Base-by-base conservation (phyloP, 2,797 vertebrate genomes). In the Danio kyathit region DNA sequence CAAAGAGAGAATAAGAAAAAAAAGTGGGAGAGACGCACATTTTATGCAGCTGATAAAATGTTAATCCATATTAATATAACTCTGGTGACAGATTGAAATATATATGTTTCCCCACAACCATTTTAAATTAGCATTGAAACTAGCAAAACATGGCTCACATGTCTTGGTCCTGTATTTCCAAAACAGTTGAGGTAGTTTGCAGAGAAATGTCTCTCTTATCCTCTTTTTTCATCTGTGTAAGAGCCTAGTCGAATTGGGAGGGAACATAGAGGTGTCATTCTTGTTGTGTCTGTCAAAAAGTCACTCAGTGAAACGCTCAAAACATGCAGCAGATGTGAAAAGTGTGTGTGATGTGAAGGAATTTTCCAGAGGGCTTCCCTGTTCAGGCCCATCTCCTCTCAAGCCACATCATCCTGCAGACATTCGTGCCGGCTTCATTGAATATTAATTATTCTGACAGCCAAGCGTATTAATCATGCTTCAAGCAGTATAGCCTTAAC, bases 151-250 rank as follows among this genome's bases (percentile, higher is more conserved):
- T 81, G 82, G 88, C 90, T 94, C 91, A 84, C 86, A 90, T 94
- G 87, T 92, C 91, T 75, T 85, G 88, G 88, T 85, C 66, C 57
- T 86, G 85, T 92, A 91, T 93, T 94, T 93, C 92, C 94, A 94
- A 93, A 94, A 93, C 91, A 93, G 83, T 87, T 90, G 85, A 84
- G 90, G 72, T 56, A 88, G 88, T 88, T 91, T 76, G 86, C 87
- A 88, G 86, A 86, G 84, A 29, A 1, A 69, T 66, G 56, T 82
- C 77, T 89, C 60, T 75, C 79, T 92, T 88, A 90, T 89, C 90
- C 85, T 82, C 89, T 87, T 91, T 89, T 89, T 92, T 92, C 84
- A 73, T 86, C 81, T 86, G 82, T 82, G 89, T 87, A 89, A 88
- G 89, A 86, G 87, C 88, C 87, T 89, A 89, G 89, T 89, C 85